phyloP scores from a whole-genome alignment of 2,888 invertebrate species.

The Mechanitis messenoides region DNA sequence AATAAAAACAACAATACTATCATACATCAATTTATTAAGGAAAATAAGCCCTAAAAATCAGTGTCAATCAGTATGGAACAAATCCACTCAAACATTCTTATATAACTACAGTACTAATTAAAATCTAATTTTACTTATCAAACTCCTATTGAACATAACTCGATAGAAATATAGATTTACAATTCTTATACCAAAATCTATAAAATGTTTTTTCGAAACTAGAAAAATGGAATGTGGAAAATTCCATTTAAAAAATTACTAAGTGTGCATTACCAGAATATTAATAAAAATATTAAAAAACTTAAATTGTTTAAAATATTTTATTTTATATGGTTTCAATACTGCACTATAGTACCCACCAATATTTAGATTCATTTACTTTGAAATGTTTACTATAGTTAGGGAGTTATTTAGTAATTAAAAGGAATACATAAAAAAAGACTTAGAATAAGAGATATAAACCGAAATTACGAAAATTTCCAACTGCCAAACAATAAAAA shows the following conservation, averaged over 20 bases:
- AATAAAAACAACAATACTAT: conserved; percentile 23
- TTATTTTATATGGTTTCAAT: no score
- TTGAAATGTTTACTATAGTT: no score
- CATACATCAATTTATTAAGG: conserved; percentile 32
- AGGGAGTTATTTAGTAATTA: no score
- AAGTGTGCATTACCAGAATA: neutral
- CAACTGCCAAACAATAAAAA: no score
- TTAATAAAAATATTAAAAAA: no score
- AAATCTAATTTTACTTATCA: conserved; percentile 25
- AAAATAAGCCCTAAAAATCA: conserved; percentile 27
- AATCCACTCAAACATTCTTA: conserved; percentile 28
- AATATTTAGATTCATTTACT: neutral
- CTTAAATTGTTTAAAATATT: no score
- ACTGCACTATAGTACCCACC: no score
- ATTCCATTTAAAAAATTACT: conserved; percentile 14
- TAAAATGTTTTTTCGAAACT: conserved; percentile 11
- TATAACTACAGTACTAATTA: conserved; percentile 20
- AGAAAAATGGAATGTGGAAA: conserved; percentile 27
- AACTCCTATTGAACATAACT: conserved; percentile 16
- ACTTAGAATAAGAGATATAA: no score
- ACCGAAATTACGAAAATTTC: no score
- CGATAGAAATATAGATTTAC: conserved; percentile 21
- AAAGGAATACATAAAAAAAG: no score
- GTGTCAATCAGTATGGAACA: conserved; percentile 27
- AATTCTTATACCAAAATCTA: conserved; percentile 15